Evolutionary conservation across 1,140 invertebrate species (phyloP).

Genomic region (Drosophila athabasca): DNA sequence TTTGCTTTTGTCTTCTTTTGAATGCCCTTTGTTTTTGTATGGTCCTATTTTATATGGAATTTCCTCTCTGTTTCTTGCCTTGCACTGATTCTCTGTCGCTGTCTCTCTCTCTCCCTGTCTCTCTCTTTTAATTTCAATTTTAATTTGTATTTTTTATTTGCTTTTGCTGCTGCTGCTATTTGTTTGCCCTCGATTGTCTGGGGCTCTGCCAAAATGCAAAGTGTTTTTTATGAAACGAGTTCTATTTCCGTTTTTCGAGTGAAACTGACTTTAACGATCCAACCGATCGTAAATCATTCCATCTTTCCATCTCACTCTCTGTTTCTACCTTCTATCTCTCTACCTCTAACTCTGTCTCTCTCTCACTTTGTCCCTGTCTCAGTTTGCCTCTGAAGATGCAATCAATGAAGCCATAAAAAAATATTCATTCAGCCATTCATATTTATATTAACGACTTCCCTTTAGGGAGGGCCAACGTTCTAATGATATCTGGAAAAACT

Average conservation of each 20-base stretch:
- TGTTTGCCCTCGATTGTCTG: constrained; percentile 30
- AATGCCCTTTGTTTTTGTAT: constrained; percentile 43
- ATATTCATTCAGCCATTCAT: constrained; percentile 44
- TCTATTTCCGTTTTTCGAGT: constrained; percentile 51
- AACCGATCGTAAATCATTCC: constrained; percentile 40
- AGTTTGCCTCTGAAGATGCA: constrained; percentile 16
- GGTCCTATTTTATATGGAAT: constrained; percentile 55
- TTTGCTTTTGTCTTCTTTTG: constrained; percentile 36
- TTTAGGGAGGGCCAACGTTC: constrained; percentile 17
- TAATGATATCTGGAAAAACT: constrained; percentile 21
- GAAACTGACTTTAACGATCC: constrained; percentile 34
- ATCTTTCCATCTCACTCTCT: constrained; percentile 2
- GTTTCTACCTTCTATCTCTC: constrained; percentile 22
- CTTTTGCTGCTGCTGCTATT: constrained; percentile 14
- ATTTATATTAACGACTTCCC: constrained; percentile 47
- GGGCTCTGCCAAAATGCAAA: constrained; percentile 50
- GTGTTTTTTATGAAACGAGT: constrained; percentile 56
- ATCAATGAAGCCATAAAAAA: constrained; percentile 47
- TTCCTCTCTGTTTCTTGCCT: constrained; percentile 29
- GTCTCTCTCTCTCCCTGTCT: constrained; percentile 28
- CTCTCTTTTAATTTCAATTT: constrained; percentile 51
- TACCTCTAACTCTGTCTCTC: background rate
- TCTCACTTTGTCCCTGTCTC: background rate
- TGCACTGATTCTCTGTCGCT: constrained; percentile 41
- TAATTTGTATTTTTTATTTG: constrained; percentile 6